phyloP scores from a whole-genome alignment of 2,888 invertebrate genomes.

The Ypsolopha scabrella region DNA sequence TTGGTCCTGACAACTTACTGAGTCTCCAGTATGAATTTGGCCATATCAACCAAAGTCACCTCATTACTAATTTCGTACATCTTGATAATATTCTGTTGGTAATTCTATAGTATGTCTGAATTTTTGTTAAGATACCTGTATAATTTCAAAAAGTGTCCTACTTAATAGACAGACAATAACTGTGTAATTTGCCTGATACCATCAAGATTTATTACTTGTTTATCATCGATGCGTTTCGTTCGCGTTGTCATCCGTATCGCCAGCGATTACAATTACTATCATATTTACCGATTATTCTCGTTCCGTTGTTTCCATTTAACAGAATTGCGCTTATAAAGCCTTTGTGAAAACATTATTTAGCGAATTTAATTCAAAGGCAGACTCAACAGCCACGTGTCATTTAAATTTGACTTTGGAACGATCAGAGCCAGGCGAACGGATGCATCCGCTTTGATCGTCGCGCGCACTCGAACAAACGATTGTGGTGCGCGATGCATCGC shows the following conservation, averaged over 20 bases:
- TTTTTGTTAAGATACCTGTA: too few species aligned
- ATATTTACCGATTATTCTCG: too few species aligned
- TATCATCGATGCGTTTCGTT: slow-evolving; percentile 32
- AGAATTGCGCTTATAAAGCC: background rate
- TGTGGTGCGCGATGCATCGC: slow-evolving; percentile 8
- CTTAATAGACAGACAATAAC: too few species aligned
- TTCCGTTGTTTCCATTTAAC: too few species aligned
- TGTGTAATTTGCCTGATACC: background rate
- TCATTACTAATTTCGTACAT: too few species aligned
- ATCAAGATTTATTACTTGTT: slow-evolving; percentile 28
- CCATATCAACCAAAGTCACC: too few species aligned
- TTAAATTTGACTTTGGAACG: slow-evolving; percentile 12
- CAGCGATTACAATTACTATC: slow-evolving; percentile 14
- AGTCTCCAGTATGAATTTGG: too few species aligned
- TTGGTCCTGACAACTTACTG: too few species aligned
- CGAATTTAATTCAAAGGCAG: slow-evolving; percentile 4
- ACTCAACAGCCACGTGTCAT: slow-evolving; percentile 18
- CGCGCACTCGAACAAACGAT: slow-evolving; percentile 14
- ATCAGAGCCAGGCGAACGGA: slow-evolving; percentile 18
- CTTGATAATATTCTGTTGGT: too few species aligned
- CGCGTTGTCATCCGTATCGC: slow-evolving; percentile 34
- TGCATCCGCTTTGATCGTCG: slow-evolving; percentile 25
- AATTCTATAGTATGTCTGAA: too few species aligned
- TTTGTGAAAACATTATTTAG: background rate
- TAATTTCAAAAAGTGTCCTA: too few species aligned